Base-by-base conservation (phyloP, 2,888 invertebrate species). In the Liopterus haemorrhoidalis region DNA sequence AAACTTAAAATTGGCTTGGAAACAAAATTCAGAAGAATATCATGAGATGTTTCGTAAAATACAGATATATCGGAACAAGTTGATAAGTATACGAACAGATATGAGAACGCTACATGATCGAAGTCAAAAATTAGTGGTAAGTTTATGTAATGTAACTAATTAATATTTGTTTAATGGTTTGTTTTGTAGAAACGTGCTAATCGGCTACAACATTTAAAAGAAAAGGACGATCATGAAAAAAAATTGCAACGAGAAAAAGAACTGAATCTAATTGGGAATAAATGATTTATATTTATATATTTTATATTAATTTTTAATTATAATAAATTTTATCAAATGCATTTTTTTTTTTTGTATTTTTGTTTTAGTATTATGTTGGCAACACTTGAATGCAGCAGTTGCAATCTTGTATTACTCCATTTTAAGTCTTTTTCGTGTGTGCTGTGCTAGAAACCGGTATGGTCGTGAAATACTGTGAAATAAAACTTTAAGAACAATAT, bases 101-200 rank as follows among this genome's bases (percentile, higher is more conserved):
- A 71, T 72, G 68, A 53, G 58, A 32, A 49, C 49, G 22, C 57
- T 71, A 35, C 69, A 70, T 50, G 71, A 71, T 38, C 61, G 63
- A 51, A 65, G 65, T 32, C 55, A 57, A 2, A 70, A 67, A 54
- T 54, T 72, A 22, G 70, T 70, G 61, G 71, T 70, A 57, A 58
- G 55, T 50, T 36, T 5, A 11, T 38, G 33, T 22, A 40, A 35
- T 42, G 9, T 11, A 32, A 24, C 18, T 6, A 22, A 28, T 6
- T 28, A 31, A 16, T 14, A 32, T 14, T n/a, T 20, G 2, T 28
- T 33, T 30, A 11, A 27, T 19, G 33, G 32, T 32, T 4, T 37
- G 9, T 12, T 20, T 46, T 49, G 24, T 46, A 71, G 70, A 71
- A 70, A 61, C 61, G 68, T 48, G 68, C 69, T 2, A 25, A 65